phyloP scores from a whole-genome alignment of 2,113 vertebrate species.

The Periophthalmodon schlosseri region DNA sequence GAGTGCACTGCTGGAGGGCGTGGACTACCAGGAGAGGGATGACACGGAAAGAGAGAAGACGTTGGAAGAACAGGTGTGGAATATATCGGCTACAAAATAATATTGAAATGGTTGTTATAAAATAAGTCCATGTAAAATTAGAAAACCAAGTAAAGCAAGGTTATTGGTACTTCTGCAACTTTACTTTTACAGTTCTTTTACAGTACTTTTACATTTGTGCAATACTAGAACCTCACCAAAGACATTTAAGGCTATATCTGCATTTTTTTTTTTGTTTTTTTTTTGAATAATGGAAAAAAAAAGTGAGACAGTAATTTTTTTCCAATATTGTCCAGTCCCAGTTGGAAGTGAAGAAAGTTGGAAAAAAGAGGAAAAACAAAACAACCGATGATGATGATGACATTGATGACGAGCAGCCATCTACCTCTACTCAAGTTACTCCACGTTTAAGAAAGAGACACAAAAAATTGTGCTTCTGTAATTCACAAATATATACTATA shows the following conservation, averaged over 20 bases:
- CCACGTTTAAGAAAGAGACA: constrained; percentile 19
- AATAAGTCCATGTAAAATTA: no score
- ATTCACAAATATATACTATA: constrained; percentile 5
- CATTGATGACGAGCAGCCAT: constrained; percentile 44
- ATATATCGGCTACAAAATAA: background rate
- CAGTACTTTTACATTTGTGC: no score
- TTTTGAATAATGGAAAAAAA: no score
- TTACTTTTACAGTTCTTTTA: no score
- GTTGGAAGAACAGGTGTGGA: background rate
- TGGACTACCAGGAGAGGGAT: constrained; percentile 4
- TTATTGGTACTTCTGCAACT: no score
- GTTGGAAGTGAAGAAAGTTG: background rate
- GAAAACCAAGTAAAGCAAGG: no score
- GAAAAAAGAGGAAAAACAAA: constrained; percentile 22
- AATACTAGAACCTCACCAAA: no score
- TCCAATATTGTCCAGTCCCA: background rate
- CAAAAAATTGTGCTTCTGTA: constrained; percentile 45
- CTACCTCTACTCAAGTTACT: constrained; percentile 46
- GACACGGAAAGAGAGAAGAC: constrained; percentile 3
- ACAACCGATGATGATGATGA: constrained; percentile 8
- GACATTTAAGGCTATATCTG: no score
- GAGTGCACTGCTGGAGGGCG: constrained; percentile 16
- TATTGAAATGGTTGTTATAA: no score
- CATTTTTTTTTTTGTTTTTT: no score
- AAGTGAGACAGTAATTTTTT: no score